Evolutionary conservation across 2,888 invertebrate genomes (phyloP).

Genomic region (Nomada fucata): DNA sequence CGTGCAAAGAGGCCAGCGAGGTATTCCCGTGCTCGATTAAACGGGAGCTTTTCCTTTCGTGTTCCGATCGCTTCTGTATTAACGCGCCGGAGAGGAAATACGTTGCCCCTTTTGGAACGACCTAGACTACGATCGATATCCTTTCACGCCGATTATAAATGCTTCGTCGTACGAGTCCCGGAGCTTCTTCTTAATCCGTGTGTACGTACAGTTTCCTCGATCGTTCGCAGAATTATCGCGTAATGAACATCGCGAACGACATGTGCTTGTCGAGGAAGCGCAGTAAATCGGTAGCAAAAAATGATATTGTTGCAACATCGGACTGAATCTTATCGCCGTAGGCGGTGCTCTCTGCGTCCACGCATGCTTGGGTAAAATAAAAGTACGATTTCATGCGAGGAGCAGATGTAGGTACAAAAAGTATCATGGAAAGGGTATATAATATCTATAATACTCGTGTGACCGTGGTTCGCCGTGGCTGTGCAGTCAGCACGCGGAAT

Average conservation of each 20-base stretch:
- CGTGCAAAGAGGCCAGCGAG: slow-evolving; percentile 4
- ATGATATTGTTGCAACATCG: slow-evolving; percentile 51
- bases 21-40: slow-evolving; percentile 7
- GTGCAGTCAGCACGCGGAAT: slow-evolving; percentile 18
- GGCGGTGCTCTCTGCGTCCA: slow-evolving; percentile 6
- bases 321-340: slow-evolving; percentile 15
- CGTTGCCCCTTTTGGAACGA: slow-evolving; percentile 10
- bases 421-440: slow-evolving; percentile 34
- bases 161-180: slow-evolving; percentile 4
- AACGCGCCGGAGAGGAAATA: background rate
- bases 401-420: slow-evolving; percentile 38
- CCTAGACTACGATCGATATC: slow-evolving; percentile 24
- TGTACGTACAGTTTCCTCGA: background rate
- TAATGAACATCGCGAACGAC: slow-evolving; percentile 26
- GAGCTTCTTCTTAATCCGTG: background rate
- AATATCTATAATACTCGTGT: slow-evolving; percentile 69
- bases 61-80: background rate
- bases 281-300: slow-evolving; percentile 23
- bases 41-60: slow-evolving; percentile 29
- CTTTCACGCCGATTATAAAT: slow-evolving; percentile 32
- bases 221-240: slow-evolving; percentile 16
- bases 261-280: slow-evolving; percentile 29
- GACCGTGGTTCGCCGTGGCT: slow-evolving; percentile 64
- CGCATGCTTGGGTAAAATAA: slow-evolving; percentile 41
- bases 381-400: slow-evolving; percentile 53